Conservation (phyloP, 2,888 invertebrate genomes). For the Salticus scenicus region DNA sequence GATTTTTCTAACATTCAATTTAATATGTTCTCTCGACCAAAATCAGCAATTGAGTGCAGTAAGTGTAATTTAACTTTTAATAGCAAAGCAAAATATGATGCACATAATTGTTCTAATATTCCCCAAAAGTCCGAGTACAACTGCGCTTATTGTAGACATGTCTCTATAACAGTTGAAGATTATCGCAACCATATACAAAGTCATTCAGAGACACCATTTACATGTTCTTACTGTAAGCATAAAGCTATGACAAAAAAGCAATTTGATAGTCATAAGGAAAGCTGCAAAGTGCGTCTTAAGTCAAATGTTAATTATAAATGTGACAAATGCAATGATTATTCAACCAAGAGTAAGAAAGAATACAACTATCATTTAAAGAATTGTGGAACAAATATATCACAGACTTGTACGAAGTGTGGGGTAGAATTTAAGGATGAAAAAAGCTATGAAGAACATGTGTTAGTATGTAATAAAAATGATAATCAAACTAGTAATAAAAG, state of each 20-base stretch:
- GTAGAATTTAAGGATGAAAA: slow-evolving; percentile 16
- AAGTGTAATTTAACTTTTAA: slow-evolving; percentile 43
- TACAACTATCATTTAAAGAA: slow-evolving; percentile 34
- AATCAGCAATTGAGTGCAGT: slow-evolving; percentile 28
- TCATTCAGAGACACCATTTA: slow-evolving; percentile 50
- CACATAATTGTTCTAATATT: slow-evolving; percentile 18
- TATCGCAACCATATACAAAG: slow-evolving; percentile 56
- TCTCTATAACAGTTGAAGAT: slow-evolving; percentile 46
- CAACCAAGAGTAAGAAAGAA: slow-evolving; percentile 25
- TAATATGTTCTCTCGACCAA: neutral
- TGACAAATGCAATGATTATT: slow-evolving; percentile 31
- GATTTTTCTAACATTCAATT: neutral
- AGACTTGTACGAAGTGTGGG: slow-evolving; percentile 22
- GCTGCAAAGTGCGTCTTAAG: slow-evolving; percentile 38
- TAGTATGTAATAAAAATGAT: slow-evolving; percentile 2
- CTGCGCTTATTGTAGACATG: slow-evolving; percentile 61
- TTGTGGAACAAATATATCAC: slow-evolving; percentile 11
- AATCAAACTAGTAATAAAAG: slow-evolving; percentile 4
- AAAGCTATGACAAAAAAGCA: slow-evolving; percentile 41
- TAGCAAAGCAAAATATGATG: slow-evolving; percentile 37
- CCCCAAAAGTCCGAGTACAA: slow-evolving; percentile 39
- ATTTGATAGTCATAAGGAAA: slow-evolving; percentile 42
- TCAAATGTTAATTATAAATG: slow-evolving; percentile 4
- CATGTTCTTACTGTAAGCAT: slow-evolving; percentile 48
- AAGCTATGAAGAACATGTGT: slow-evolving; percentile 22